Evolutionary conservation across 1,140 invertebrate genomes (phyloP).

Genomic region (Zaprionus lachaisei): DNA sequence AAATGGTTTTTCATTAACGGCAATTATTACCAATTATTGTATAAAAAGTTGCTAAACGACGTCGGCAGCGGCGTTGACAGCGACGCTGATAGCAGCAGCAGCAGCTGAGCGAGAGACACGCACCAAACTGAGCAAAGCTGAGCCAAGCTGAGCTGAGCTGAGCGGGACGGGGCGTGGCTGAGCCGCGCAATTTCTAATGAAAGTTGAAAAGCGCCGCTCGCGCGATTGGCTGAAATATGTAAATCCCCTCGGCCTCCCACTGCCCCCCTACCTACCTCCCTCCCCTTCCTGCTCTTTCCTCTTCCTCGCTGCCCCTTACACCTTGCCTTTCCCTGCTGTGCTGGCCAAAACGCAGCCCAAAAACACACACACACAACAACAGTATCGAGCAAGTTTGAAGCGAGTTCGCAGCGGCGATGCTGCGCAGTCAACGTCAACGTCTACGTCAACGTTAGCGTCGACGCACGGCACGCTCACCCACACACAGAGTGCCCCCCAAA

Average conservation of each 20-base stretch:
- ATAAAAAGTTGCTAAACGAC: constrained; percentile 63
- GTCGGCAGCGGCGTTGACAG: constrained; percentile 43
- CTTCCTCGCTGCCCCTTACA: neutral
- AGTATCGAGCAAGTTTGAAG: constrained; percentile 61
- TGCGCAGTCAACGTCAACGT: constrained; percentile 43
- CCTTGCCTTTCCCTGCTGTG: neutral
- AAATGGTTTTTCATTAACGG: constrained; percentile 71
- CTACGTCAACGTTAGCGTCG: constrained; percentile 18
- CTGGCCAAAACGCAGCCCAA: neutral
- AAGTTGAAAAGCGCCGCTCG: constrained; percentile 73
- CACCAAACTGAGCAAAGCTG: neutral
- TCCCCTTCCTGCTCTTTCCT: too few relatives aligned
- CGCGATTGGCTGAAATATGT: constrained; percentile 64
- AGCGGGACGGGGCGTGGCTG: constrained; percentile 28
- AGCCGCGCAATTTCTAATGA: constrained; percentile 71
- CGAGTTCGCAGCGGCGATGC: constrained; percentile 61
- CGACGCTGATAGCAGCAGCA: constrained; percentile 36
- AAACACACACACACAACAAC: constrained; percentile 9
- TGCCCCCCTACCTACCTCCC: neutral
- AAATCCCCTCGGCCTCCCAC: constrained; percentile 9
- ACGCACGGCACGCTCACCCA: constrained; percentile 39
- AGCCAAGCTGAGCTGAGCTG: neutral
- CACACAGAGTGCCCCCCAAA: constrained; percentile 15
- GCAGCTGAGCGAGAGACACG: neutral
- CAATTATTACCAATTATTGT: constrained; percentile 70